Conservation (phyloP, 2,888 invertebrate genomes). For the Chamaedrilus cognettii region DNA sequence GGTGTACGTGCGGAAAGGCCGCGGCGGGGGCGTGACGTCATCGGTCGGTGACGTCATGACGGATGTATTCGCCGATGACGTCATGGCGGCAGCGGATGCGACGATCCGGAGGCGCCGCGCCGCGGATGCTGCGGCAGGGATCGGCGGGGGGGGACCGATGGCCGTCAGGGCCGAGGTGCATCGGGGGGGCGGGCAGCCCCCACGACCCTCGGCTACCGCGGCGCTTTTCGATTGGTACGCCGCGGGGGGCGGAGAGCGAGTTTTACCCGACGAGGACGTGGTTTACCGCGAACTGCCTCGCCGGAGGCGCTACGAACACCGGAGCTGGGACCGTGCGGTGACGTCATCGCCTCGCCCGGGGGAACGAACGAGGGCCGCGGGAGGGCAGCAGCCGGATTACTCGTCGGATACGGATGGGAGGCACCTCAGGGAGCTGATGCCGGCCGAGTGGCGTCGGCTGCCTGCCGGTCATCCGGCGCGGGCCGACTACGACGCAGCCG, state of each 20-base stretch:
- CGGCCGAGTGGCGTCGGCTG: conserved; percentile 11
- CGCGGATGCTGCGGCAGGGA: background rate
- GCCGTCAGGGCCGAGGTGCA: background rate
- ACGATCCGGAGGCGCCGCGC: background rate
- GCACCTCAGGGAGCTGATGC: conserved; percentile 6
- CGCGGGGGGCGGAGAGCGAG: background rate
- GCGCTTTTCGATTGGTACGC: background rate
- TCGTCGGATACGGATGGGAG: conserved; percentile 35
- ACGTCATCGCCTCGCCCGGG: background rate
- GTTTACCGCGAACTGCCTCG: background rate
- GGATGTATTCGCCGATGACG: background rate
- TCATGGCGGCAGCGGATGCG: background rate
- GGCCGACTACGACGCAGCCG: background rate
- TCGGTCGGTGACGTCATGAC: conserved; percentile 1
- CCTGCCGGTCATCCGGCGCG: background rate
- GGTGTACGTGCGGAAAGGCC: background rate
- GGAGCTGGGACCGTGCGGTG: conserved; percentile 14
- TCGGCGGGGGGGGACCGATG: background rate
- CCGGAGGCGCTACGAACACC: background rate
- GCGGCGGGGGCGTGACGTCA: background rate
- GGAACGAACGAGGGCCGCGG: no score
- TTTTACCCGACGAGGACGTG: background rate
- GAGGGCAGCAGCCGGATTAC: conserved; percentile 28
- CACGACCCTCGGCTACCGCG: background rate
- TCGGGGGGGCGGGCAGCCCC: background rate